These are phyloP conservation scores for Drosophila sp. DNA, from an alignment of 1,140 invertebrate genomes.

Conservation along the genomic window DNA sequence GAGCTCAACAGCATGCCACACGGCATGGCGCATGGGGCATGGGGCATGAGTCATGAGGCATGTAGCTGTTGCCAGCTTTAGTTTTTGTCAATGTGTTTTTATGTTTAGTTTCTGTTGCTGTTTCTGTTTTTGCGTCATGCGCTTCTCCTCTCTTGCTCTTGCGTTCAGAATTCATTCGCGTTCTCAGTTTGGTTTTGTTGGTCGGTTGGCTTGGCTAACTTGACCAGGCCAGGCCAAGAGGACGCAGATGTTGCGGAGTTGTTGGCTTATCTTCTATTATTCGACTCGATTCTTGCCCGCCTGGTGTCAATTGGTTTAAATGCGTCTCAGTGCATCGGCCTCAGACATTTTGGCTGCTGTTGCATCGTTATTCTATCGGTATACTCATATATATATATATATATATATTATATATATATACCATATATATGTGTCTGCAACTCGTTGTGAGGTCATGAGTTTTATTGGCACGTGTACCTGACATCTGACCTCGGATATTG, in stretches of 20 bases:
- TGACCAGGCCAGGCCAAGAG: conserved; percentile 51
- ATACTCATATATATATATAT: conserved; percentile 38
- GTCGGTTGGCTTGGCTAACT: background rate
- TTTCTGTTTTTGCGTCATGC: conserved; percentile 29
- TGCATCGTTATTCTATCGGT: conserved; percentile 21
- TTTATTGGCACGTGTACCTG: conserved; percentile 63
- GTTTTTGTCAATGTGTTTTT: conserved; percentile 27
- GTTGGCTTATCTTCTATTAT: conserved; percentile 63
- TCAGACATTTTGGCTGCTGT: conserved; percentile 37
- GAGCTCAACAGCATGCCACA: conserved; percentile 30
- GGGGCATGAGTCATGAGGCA: conserved; percentile 4
- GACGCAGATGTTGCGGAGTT: conserved; percentile 68
- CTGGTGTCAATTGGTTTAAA: conserved; percentile 78
- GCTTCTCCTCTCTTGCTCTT: conserved; percentile 42
- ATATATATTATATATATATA: conserved; percentile 16
- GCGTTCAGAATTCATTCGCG: conserved; percentile 67
- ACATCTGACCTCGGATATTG: conserved; percentile 35
- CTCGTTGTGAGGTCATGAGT: conserved; percentile 33
- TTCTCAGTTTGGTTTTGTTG: conserved; percentile 45
- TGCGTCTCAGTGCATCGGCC: conserved; percentile 53
- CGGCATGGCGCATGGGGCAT: background rate
- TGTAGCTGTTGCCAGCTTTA: conserved; percentile 49
- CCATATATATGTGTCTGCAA: conserved; percentile 22
- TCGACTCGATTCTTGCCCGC: conserved; percentile 36
- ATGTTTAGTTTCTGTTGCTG: conserved; percentile 18